Conservation (phyloP, 2,888 invertebrate species). For the Argyra leucocephala region DNA sequence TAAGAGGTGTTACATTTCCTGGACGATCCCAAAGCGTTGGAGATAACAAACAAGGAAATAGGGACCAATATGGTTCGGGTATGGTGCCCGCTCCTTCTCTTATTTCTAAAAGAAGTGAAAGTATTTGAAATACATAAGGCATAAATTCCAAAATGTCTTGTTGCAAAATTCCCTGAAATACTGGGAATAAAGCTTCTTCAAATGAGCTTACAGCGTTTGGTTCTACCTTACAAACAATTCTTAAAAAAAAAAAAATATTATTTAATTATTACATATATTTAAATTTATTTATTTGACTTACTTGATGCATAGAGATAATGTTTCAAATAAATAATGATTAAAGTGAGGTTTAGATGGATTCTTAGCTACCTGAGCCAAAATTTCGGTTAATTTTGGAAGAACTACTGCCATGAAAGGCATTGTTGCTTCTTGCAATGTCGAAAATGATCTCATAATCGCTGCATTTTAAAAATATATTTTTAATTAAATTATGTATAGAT, state of each 20-base stretch:
- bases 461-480: conserved; percentile 17
- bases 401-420: conserved; percentile 72
- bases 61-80: conserved; percentile 76
- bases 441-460: conserved; percentile 83
- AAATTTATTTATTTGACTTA: conserved; percentile 43
- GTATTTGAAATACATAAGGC: conserved; percentile 96
- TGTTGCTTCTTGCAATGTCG: conserved; percentile 67
- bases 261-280: conserved; percentile 2
- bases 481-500: background rate
- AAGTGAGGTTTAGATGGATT: conserved; percentile 96
- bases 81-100: conserved; percentile 47
- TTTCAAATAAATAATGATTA: conserved; percentile 97
- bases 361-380: conserved; percentile 72
- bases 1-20: conserved; percentile 88
- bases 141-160: conserved; percentile 91
- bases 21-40: conserved; percentile 88
- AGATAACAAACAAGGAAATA: conserved; percentile 81
- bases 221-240: conserved; percentile 76
- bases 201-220: conserved; percentile 73
- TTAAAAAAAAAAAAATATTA: conserved; percentile 34
- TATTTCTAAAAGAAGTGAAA: conserved; percentile 80
- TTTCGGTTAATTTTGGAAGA: conserved; percentile 73
- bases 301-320: conserved; percentile 79
- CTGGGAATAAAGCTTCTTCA: conserved; percentile 86
- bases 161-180: conserved; percentile 87